These are phyloP conservation scores for Heliangelus exortis DNA, from an alignment of 2,797 vertebrate genomes.

Conservation along the genomic window DNA sequence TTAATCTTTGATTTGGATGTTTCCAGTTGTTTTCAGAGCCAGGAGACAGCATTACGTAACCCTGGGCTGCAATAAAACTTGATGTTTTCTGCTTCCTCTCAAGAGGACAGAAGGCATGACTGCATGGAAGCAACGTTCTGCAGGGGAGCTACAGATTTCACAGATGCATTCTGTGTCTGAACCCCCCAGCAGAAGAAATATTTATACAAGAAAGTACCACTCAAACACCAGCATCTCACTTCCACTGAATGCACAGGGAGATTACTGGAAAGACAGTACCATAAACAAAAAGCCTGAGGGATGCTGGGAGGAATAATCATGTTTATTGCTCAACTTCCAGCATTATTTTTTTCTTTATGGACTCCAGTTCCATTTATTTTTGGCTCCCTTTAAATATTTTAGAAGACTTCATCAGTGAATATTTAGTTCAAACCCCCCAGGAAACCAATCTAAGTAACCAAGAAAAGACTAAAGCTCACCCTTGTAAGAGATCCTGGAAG, in stretches of 20 bases:
- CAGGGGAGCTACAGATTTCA: background rate
- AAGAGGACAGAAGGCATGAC: background rate
- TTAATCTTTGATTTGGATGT: constrained; percentile 19
- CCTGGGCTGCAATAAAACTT: background rate
- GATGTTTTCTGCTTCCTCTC: background rate
- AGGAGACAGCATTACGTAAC: constrained; percentile 27
- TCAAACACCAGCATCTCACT: background rate
- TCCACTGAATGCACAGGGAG: background rate
- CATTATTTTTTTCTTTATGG: background rate
- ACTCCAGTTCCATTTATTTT: constrained; percentile 12
- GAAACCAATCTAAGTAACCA: constrained; percentile 22
- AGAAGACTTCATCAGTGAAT: background rate
- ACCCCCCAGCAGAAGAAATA: constrained; percentile 15
- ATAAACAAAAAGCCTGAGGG: background rate
- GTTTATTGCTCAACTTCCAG: background rate
- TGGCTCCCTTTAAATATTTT: constrained; percentile 35
- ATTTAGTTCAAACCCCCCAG: background rate
- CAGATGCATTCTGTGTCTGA: constrained; percentile 3
- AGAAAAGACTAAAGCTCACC: background rate
- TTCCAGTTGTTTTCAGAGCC: constrained; percentile 46
- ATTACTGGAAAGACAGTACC: background rate
- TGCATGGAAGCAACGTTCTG: background rate
- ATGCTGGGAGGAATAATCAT: background rate
- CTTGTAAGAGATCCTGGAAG: background rate
- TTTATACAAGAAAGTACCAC: constrained; percentile 26